These are phyloP conservation scores for Actinopyga echinites DNA, from an alignment of 53 echinoderm and acorn worm genomes.

Conservation along the genomic window DNA sequence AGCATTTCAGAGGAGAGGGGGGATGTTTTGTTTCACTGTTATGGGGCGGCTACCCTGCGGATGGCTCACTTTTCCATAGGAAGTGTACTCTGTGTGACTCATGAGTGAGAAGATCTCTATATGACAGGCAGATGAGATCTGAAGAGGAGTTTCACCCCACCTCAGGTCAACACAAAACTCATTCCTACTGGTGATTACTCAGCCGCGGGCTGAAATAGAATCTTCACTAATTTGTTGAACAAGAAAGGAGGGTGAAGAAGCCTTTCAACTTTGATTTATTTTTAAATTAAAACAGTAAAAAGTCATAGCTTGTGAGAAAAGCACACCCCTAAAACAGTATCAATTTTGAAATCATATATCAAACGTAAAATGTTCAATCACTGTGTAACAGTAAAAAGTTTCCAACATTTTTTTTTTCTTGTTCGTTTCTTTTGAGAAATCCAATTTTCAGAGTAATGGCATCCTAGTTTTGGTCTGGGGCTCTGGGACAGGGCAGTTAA, in stretches of 20 bases:
- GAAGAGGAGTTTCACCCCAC: conserved; percentile 27
- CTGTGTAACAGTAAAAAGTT: background rate
- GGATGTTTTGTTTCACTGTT: too few relatives aligned
- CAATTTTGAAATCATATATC: conserved; percentile 40
- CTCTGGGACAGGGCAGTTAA: conserved; percentile 24
- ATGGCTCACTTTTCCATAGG: too few relatives aligned
- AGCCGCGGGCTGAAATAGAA: conserved; percentile 26
- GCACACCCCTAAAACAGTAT: conserved; percentile 39
- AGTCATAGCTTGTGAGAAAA: conserved; percentile 25
- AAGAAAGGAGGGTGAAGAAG: conserved; percentile 10
- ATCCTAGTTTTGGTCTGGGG: conserved; percentile 33
- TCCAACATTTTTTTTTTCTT: background rate
- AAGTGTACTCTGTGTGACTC: too few relatives aligned
- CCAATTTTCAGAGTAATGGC: background rate
- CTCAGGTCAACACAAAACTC: conserved; percentile 3
- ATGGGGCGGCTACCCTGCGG: too few relatives aligned
- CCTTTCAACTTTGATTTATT: conserved; percentile 37
- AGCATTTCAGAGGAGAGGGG: too few relatives aligned
- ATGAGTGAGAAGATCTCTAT: background rate
- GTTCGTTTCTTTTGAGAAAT: background rate
- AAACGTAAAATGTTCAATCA: conserved; percentile 12
- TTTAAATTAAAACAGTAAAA: conserved; percentile 40
- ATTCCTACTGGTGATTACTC: conserved; percentile 19
- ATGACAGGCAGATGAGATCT: background rate
- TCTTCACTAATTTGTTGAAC: conserved; percentile 29